Percentiles rank a stretch among this genome's conserved stretches.
Evolutionary conservation across 2,797 vertebrate species (phyloP).

Genomic region (Rousettus madagascariensis): DNA sequence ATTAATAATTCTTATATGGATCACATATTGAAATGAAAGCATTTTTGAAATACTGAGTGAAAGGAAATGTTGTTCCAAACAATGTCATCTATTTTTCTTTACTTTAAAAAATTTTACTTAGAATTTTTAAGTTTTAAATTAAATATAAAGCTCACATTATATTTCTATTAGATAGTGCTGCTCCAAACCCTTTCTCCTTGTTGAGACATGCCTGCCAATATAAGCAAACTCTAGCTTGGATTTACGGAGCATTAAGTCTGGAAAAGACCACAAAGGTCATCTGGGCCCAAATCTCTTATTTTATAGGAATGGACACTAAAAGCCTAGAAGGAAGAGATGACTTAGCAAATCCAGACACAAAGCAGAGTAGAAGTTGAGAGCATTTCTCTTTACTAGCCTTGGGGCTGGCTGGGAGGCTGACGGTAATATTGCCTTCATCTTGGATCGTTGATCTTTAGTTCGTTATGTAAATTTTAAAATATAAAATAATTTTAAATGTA

Average conservation of each 20-base stretch:
- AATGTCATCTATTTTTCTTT: background rate
- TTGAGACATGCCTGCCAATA: background rate
- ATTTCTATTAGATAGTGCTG: background rate
- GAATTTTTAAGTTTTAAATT: background rate
- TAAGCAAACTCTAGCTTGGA: background rate
- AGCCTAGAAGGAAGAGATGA: background rate
- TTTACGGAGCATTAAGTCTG: background rate
- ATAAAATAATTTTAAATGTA: background rate
- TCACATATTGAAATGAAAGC: background rate
- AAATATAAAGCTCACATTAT: background rate
- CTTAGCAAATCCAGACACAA: background rate
- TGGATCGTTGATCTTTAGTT: background rate
- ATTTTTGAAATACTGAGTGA: background rate
- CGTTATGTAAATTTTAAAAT: background rate
- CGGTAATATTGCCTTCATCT: background rate
- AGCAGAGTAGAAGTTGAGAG: background rate
- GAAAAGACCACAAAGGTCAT: background rate
- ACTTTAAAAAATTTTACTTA: background rate
- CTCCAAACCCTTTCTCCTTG: background rate
- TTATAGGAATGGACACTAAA: background rate
- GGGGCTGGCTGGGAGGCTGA: background rate
- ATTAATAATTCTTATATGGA: background rate
- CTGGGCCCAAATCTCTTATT: background rate
- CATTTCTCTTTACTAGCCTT: background rate
- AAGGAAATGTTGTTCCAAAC: conserved; percentile 5